Conservation (phyloP, 2,113 vertebrate species). For the Phylloscopus trochilus region DNA sequence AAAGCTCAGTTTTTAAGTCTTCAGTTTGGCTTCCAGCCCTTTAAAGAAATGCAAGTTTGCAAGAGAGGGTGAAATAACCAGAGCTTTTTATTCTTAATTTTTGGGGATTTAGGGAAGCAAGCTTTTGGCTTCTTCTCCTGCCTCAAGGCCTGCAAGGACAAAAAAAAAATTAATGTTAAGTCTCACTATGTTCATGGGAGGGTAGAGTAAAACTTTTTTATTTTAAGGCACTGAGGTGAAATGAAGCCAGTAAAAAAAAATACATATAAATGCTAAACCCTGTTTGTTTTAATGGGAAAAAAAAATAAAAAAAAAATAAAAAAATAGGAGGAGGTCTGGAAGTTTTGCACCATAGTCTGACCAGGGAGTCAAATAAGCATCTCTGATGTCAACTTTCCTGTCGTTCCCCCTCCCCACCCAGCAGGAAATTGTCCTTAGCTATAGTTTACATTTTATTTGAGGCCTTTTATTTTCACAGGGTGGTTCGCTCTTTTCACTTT, state of each 20-base stretch:
- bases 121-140: not conserved
- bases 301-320: not conserved
- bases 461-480: conserved; percentile 29
- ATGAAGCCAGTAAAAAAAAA: not conserved
- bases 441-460: conserved; percentile 2
- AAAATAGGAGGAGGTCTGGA: not conserved
- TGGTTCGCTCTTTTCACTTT: not conserved
- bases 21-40: not conserved
- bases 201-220: not conserved
- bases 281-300: not conserved
- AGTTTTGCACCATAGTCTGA: not conserved
- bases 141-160: not conserved
- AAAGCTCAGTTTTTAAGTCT: not conserved
- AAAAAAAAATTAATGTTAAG: accelerated
- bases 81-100: not conserved
- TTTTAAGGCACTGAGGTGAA: not conserved
- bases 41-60: not conserved
- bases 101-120: not conserved
- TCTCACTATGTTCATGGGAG: not conserved
- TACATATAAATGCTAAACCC: not conserved
- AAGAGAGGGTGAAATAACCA: not conserved
- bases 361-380: not conserved
- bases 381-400: conserved; percentile 22
- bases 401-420: not conserved
- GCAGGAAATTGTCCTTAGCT: not conserved